Conservation (phyloP, 2,113 vertebrate genomes). For the Atherinomorus stipes region DNA sequence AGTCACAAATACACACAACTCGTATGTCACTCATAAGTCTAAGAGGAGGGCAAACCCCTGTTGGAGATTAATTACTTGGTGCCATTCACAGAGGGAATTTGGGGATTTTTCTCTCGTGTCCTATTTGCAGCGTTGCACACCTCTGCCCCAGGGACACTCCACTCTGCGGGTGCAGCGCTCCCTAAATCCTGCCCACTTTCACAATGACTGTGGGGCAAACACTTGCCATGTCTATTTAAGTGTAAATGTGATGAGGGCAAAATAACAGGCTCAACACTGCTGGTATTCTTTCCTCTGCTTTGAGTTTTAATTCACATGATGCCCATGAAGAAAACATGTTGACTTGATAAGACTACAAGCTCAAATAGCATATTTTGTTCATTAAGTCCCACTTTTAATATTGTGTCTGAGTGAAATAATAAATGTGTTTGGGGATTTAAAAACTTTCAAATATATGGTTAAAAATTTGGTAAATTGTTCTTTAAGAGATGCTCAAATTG, state of each 20-base stretch:
- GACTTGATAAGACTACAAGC: background rate
- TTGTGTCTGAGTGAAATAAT: too few relatives aligned
- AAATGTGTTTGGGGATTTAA: too few relatives aligned
- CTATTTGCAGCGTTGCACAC: slow-evolving; percentile 51
- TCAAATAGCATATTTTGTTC: background rate
- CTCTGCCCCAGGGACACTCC: slow-evolving; percentile 38
- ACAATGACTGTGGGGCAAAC: slow-evolving; percentile 13
- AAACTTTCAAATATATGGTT: too few relatives aligned
- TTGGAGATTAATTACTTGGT: slow-evolving; percentile 68
- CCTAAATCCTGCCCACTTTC: slow-evolving; percentile 15
- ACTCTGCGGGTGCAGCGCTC: slow-evolving; percentile 8
- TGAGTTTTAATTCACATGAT: slow-evolving; percentile 15
- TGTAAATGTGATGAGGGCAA: slow-evolving; percentile 31
- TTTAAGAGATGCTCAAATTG: too few relatives aligned
- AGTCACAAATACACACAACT: slow-evolving; percentile 17
- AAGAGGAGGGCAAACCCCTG: slow-evolving; percentile 58
- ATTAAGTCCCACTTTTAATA: background rate
- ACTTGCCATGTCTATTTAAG: slow-evolving; percentile 15
- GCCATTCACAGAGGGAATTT: slow-evolving; percentile 64
- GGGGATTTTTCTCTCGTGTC: slow-evolving; percentile 70
- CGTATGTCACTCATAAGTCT: slow-evolving; percentile 71
- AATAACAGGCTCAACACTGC: slow-evolving; percentile 4
- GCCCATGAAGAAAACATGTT: slow-evolving; percentile 3
- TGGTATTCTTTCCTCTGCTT: background rate
- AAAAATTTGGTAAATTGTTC: too few relatives aligned